Evolutionary conservation across 2,797 vertebrate genomes (phyloP), one percentile per base, ranked within the genome.

Genomic region (Ctenopoma multispine): DNA sequence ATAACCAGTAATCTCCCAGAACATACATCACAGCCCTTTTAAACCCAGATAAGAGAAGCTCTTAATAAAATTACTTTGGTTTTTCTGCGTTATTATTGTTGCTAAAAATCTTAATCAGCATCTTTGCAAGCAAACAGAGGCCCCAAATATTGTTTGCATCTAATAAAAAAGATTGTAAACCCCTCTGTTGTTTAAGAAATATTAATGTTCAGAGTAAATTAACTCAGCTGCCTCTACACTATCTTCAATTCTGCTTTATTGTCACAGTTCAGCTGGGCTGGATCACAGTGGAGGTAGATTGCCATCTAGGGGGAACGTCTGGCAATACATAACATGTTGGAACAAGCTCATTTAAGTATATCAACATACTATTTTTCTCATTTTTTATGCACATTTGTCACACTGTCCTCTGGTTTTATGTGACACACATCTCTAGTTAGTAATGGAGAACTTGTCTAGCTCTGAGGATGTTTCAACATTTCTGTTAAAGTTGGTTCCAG

Each of bases 221-320:
- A 55, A 58, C 53, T 83, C 11, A 68, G 21, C 34, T 54, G 31
- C 43, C 72, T 74, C 46, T 64, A 67, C 57, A 74, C 57, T 75
- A 44, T 75, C 60, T 49, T 41, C 50, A 43, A 80, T 68, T 80
- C 23, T 75, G 18, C 31, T 64, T 71, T 49, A 69, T 62, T 79
- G 9, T 31, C 47, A 24, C 43, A 71, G 63, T 13, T 14, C 58
- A 55, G 43, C 15, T 66, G 63, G 29, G 57, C 44, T 79, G 44
- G 10, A 18, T 58, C 40, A 44, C 17, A 63, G 64, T 84, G 63
- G 89, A 84, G 80, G 73, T 79, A 65, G 80, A 87, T 76, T 90
- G 92, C 92, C 92, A 91, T 87, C 92, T 93, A 91, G 90, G 92
- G 92, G 71, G 27, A 18, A 24, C 40, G 1, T 48, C 27, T 72